phyloP scores from a whole-genome alignment of 2,113 vertebrate species.

The Cnemophilus loriae region DNA sequence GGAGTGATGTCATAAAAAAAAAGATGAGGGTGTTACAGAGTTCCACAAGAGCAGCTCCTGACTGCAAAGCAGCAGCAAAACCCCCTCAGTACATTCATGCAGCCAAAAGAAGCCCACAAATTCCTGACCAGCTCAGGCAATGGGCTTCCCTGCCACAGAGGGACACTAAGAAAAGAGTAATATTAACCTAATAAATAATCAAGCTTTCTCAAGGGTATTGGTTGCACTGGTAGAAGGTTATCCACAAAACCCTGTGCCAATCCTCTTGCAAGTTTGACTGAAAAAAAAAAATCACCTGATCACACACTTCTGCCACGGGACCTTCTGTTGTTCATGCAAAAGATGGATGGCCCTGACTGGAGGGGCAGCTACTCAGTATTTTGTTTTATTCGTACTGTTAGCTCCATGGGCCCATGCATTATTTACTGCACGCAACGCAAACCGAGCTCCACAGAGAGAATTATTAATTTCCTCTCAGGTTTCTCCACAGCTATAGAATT shows the following conservation, averaged over 20 bases:
- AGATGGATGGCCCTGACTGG: neutral
- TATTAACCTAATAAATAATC: neutral
- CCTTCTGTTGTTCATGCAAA: neutral
- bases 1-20: rapidly evolving
- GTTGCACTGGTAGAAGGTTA: neutral
- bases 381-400: neutral
- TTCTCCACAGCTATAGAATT: neutral
- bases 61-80: neutral
- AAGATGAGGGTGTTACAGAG: rapidly evolving
- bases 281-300: neutral
- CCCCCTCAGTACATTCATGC: rapidly evolving
- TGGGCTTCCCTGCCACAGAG: neutral
- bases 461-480: conserved; percentile 22
- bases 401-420: neutral
- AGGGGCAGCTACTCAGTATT: neutral
- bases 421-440: neutral
- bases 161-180: neutral
- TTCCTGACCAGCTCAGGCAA: neutral
- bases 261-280: neutral
- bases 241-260: neutral
- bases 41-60: neutral
- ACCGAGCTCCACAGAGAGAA: neutral
- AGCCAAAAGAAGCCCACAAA: neutral
- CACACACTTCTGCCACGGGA: neutral
- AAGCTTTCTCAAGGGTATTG: neutral